These are phyloP conservation scores for Leptinotarsa rubiginosa DNA, from an alignment of 2,888 invertebrate genomes.

Conservation along the genomic window DNA sequence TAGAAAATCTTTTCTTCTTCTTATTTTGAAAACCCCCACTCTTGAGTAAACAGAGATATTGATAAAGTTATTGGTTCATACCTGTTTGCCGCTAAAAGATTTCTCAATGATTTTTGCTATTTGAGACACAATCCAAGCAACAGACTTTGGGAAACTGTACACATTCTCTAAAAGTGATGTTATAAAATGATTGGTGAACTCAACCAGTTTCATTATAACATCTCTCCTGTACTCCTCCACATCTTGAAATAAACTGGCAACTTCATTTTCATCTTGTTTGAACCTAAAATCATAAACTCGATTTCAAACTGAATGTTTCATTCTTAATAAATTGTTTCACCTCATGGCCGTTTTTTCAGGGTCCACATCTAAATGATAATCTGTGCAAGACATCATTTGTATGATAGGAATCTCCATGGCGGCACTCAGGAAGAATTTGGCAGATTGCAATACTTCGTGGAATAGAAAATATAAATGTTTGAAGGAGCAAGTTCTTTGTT, in stretches of 20 bases:
- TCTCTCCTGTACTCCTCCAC: conserved; percentile 83
- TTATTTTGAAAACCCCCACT: too few relatives aligned
- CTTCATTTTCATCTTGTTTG: conserved; percentile 51
- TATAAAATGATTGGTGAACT: conserved; percentile 85
- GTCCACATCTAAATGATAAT: conserved; percentile 92
- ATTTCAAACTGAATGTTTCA: background rate
- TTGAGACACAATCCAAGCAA: conserved; percentile 92
- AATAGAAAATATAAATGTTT: conserved; percentile 87
- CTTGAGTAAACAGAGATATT: too few relatives aligned
- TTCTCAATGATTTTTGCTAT: conserved; percentile 78
- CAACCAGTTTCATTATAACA: conserved; percentile 82
- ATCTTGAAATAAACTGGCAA: conserved; percentile 52
- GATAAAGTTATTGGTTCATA: conserved; percentile 46
- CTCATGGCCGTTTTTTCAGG: conserved; percentile 85
- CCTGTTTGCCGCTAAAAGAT: conserved; percentile 70
- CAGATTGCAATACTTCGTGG: conserved; percentile 89
- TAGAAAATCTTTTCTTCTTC: too few relatives aligned
- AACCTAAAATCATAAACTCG: conserved; percentile 43
- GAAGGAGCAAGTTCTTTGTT: conserved; percentile 89
- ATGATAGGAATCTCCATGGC: conserved; percentile 93
- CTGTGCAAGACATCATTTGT: conserved; percentile 89
- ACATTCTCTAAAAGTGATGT: conserved; percentile 85
- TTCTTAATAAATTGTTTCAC: conserved; percentile 57
- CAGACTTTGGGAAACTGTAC: conserved; percentile 89
- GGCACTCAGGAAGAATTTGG: conserved; percentile 92